Base-by-base conservation (phyloP, 2,113 vertebrate species). In the Aptenodytes forsteri region DNA sequence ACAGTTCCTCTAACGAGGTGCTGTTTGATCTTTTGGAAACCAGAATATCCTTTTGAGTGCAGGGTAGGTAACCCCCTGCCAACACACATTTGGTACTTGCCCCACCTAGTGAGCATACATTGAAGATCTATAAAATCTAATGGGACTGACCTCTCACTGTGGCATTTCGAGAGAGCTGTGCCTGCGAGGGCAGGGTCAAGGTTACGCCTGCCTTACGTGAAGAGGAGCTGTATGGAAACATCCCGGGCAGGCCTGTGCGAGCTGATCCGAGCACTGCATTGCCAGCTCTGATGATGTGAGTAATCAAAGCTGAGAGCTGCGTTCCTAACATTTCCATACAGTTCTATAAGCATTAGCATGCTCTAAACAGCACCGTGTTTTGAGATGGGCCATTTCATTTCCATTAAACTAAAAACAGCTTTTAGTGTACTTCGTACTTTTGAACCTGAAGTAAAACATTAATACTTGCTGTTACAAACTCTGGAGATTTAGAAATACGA, bases 131-230 rank as follows among this genome's bases (percentile, higher is more conserved):
- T 15, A 30, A 40, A 46, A n/a, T 54, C n/a, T 59, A 1, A 6
- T 7, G 61, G 50, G 32, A 46, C n/a, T 77, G 62, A 58, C 11
- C 16, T 40, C 40, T 87, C 16, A 2, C 6, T 61, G 21, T 54
- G 34, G 36, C 21, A 8, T 54, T 54, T 86, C 36, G 52, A 64
- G 34, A 30, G 25, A 36, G 23, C 26, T 46, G 30, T 46, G 64
- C 40, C 10, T 5, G 21, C 3, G 2, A 65, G 30, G 64, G 7
- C 25, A 54, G 29, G 20, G 29, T 62, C 29, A 27, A 30, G 49
- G 38, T 54, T 32, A 20, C 7, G 0, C 34, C 49, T 64, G 49
- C 36, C 46, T n/a, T 69, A 8, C 1, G 0, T 3, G 20, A 54
- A 58, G 34, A 54, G 21, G 34, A 58, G 50, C 36, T 50, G 30